Evolutionary conservation across 2,888 invertebrate species (phyloP).

Genomic region (Drosophila dives): DNA sequence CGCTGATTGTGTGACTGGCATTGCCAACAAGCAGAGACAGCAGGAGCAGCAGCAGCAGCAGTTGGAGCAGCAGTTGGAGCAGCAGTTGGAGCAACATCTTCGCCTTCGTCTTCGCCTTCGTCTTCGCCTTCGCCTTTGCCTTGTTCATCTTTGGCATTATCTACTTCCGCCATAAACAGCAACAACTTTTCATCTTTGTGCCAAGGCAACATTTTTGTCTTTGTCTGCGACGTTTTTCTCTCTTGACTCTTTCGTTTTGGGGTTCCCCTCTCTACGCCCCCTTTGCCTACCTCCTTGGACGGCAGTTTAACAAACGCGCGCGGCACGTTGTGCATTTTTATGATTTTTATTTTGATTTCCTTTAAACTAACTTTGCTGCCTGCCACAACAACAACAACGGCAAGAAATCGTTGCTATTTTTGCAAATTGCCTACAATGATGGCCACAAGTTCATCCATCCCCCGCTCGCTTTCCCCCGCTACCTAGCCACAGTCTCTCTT

Average conservation of each 20-base stretch:
- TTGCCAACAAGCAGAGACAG: constrained; percentile 34
- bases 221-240: constrained; percentile 49
- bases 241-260: constrained; percentile 16
- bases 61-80: not conserved
- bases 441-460: constrained; percentile 70
- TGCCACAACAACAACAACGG: constrained; percentile 40
- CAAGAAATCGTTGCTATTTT: constrained; percentile 76
- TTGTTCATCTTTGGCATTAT: constrained; percentile 80
- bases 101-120: constrained; percentile 58
- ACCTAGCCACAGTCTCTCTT: constrained; percentile 16
- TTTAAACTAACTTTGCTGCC: constrained; percentile 74
- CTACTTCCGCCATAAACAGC: constrained; percentile 78
- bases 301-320: constrained; percentile 63
- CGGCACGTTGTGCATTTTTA: constrained; percentile 78
- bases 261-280: not conserved
- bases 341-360: constrained; percentile 81
- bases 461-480: not conserved
- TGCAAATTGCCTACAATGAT: constrained; percentile 80
- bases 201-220: constrained; percentile 68
- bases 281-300: constrained; percentile 16
- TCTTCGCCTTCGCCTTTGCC: constrained; percentile 57
- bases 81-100: constrained; percentile 15
- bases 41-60: constrained; percentile 8
- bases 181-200: constrained; percentile 80
- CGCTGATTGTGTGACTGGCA: constrained; percentile 46